A percentile compares a stretch with the other conserved stretches of the same genome.
phyloP scores from a whole-genome alignment of 2,113 vertebrate genomes.

The Lethenteron camtschaticum region DNA sequence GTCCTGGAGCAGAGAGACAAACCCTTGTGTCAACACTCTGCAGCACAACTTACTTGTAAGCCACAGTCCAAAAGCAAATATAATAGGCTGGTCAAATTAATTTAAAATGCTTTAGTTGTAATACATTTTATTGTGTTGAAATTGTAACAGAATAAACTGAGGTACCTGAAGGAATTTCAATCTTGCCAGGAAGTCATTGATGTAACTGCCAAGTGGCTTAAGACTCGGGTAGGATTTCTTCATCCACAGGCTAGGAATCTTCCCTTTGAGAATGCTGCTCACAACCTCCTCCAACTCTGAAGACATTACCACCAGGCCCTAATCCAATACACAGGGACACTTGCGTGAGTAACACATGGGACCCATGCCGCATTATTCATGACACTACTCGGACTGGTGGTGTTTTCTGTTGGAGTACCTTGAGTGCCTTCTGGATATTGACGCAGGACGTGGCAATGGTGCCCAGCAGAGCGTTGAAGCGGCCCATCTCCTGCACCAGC shows the following conservation, averaged over 20 bases:
- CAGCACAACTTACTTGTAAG: not conserved
- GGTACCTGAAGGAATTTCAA: slow-evolving; percentile 44
- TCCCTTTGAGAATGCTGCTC: slow-evolving; percentile 47
- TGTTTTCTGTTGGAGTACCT: slow-evolving; percentile 20
- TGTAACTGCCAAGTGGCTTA: slow-evolving; percentile 52
- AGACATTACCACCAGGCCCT: slow-evolving; percentile 57
- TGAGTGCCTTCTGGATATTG: slow-evolving; percentile 59
- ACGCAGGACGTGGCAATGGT: slow-evolving; percentile 39
- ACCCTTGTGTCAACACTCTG: not conserved
- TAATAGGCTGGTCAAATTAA: slow-evolving; percentile 2
- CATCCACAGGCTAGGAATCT: slow-evolving; percentile 52
- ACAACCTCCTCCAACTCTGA: slow-evolving; percentile 53
- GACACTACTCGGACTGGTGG: too few relatives aligned
- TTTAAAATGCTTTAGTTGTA: not conserved
- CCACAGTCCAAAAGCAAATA: not conserved
- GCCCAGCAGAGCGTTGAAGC: slow-evolving; percentile 48
- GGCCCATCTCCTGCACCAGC: slow-evolving; percentile 64
- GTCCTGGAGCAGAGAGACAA: slow-evolving; percentile 19
- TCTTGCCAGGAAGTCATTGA: slow-evolving; percentile 46
- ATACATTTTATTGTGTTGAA: slow-evolving; percentile 1
- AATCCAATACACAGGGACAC: slow-evolving; percentile 1
- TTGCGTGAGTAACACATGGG: too few relatives aligned
- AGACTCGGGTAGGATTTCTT: slow-evolving; percentile 59
- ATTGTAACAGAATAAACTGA: not conserved
- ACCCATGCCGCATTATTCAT: too few relatives aligned